These are phyloP conservation scores for Himalopsyche japonica DNA, from an alignment of 2,888 invertebrate species.

Conservation along the genomic window DNA sequence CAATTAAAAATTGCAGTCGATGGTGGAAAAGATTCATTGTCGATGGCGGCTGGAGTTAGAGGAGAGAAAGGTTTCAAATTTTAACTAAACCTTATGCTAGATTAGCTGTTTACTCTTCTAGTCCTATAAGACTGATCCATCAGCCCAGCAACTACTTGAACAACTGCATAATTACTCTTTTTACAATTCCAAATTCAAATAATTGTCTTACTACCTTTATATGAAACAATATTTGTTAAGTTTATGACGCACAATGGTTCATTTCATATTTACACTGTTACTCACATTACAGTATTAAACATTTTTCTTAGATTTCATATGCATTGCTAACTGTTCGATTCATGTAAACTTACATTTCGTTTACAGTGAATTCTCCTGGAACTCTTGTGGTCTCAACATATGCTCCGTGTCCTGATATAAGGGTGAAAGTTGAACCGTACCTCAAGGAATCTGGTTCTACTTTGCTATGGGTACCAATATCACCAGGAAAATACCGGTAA, in stretches of 20 bases:
- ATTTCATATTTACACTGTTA: too few relatives aligned
- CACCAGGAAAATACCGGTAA: slow-evolving; percentile 66
- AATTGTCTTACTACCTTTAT: too few relatives aligned
- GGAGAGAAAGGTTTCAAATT: slow-evolving; percentile 54
- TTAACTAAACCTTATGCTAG: background rate
- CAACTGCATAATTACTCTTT: too few relatives aligned
- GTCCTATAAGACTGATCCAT: too few relatives aligned
- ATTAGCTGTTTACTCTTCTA: too few relatives aligned
- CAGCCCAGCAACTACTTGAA: too few relatives aligned
- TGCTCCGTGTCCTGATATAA: slow-evolving; percentile 91
- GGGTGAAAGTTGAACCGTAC: slow-evolving; percentile 86
- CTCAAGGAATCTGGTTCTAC: slow-evolving; percentile 71
- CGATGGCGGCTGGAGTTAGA: slow-evolving; percentile 91
- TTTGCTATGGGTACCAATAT: slow-evolving; percentile 79
- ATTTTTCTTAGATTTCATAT: too few relatives aligned
- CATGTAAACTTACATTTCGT: background rate
- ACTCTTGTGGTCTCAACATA: slow-evolving; percentile 95
- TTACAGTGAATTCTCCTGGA: slow-evolving; percentile 76
- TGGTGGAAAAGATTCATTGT: slow-evolving; percentile 96
- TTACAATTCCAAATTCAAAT: too few relatives aligned
- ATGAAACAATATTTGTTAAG: too few relatives aligned
- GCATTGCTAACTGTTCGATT: background rate
- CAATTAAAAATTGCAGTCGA: slow-evolving; percentile 86
- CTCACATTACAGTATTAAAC: too few relatives aligned
- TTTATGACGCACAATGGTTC: background rate